Base-by-base conservation (phyloP, 2,113 vertebrate genomes). In the Centropus unirufus region DNA sequence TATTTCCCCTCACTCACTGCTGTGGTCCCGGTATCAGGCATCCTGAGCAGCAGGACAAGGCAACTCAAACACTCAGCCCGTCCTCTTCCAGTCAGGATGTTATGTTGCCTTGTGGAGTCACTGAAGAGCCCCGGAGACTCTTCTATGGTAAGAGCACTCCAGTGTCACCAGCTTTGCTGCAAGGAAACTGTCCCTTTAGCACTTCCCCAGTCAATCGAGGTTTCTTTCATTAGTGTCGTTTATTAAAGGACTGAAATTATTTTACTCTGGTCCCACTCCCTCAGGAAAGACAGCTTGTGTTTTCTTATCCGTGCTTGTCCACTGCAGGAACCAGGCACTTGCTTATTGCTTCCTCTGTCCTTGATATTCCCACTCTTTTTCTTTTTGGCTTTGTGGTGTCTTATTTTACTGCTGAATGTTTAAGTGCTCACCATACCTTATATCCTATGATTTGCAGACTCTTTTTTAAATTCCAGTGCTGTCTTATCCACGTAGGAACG, bases 51-150 rank as follows among this genome's bases (percentile, higher is more conserved):
- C 98, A 98, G 95, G 98, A 98, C 97, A 98, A 98, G 94, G 98
- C 98, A 95, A 98, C 98, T 75, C 98, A 98, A 97, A 98, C 98
- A 92, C 98, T 98, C 91, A 98, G 97, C 89, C 98, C 98, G 13
- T 97, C 98, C 92, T 98, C 98, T 96, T 97, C 98, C 64, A 98
- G 98, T 97, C 98, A 98, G 94, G 98, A 98, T 96, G 97, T 98
- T 96, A 98, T 98, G 98, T 98, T 98, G 97, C 98, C 98, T 94
- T 98, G 98, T 97, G 98, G 98, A 95, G 98, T 98, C 91, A 98
- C 98, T 64, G 98, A 98, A 96, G 97, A 98, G 93, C 98, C 98
- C 88, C 98, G 97, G 95, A 97, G 98, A 97, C 98, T 98, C 94
- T 98, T 98, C 97, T 98, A 98, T 96, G 98, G 98, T 98, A 97